These are phyloP conservation scores for Oscheius sp. DNA, from an alignment of 1,140 invertebrate genomes.

Conservation along the genomic window DNA sequence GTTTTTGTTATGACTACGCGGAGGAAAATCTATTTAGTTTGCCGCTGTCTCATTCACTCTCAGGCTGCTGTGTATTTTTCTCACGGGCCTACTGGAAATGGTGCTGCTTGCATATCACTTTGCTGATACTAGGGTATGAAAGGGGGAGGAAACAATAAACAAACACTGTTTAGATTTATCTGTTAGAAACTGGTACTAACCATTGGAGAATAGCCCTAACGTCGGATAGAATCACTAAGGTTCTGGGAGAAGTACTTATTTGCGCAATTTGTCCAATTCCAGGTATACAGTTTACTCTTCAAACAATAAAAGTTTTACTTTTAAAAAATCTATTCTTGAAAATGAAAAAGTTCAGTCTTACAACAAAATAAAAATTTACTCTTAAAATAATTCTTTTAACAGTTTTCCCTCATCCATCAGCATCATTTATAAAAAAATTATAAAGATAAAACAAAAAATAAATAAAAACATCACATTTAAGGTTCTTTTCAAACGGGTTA, in stretches of 20 bases:
- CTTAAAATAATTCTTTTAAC: background rate
- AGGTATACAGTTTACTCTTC: constrained; percentile 24
- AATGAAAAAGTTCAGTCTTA: background rate
- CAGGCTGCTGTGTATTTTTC: constrained; percentile 36
- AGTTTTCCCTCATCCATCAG: background rate
- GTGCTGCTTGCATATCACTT: constrained; percentile 47
- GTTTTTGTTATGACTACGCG: background rate
- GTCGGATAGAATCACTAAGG: constrained; percentile 41
- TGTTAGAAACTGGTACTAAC: constrained; percentile 51
- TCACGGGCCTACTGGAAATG: constrained; percentile 49
- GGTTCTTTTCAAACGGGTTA: too few relatives aligned
- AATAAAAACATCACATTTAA: too few relatives aligned
- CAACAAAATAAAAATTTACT: background rate
- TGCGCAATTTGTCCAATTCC: constrained; percentile 55
- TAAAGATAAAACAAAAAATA: background rate
- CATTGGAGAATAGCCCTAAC: constrained; percentile 35
- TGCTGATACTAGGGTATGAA: constrained; percentile 44
- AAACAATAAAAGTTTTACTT: background rate
- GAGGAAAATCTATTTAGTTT: background rate
- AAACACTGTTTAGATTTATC: constrained; percentile 45
- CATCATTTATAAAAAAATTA: background rate
- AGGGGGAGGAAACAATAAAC: background rate
- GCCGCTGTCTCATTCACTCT: constrained; percentile 21
- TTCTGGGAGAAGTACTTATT: constrained; percentile 47
- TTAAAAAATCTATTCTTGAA: background rate